Conservation (phyloP, 2,888 invertebrate species). For the Antheraea yamamai region DNA sequence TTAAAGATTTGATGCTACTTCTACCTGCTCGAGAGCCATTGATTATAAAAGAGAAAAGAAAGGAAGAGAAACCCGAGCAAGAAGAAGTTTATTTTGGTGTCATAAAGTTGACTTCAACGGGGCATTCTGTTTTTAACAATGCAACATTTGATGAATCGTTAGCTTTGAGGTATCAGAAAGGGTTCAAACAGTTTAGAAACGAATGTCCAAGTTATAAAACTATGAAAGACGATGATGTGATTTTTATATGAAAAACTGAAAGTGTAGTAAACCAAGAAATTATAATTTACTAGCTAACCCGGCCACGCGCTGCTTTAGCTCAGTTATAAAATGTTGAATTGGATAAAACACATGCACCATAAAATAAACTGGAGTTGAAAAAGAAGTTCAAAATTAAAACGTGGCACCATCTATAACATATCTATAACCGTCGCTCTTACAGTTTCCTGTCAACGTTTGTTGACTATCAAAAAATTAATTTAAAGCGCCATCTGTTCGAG, state of each 20-base stretch:
- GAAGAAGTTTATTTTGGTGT: constrained; percentile 68
- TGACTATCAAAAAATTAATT: too few relatives aligned
- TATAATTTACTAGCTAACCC: too few relatives aligned
- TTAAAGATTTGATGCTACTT: constrained; percentile 61
- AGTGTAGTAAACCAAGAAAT: background rate
- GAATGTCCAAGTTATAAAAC: constrained; percentile 48
- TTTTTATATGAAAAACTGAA: constrained; percentile 46
- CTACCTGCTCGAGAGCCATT: constrained; percentile 65
- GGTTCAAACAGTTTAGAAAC: constrained; percentile 52
- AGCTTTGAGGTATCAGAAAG: constrained; percentile 71
- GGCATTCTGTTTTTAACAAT: constrained; percentile 59
- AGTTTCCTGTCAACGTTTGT: too few relatives aligned
- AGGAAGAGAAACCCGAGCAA: constrained; percentile 39
- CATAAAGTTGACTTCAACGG: constrained; percentile 56
- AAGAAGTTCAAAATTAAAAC: too few relatives aligned
- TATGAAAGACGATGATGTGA: constrained; percentile 50
- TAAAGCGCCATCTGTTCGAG: too few relatives aligned
- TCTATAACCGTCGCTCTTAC: too few relatives aligned
- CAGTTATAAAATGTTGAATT: too few relatives aligned
- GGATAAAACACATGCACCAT: too few relatives aligned
- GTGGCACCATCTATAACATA: too few relatives aligned
- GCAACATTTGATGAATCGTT: constrained; percentile 60
- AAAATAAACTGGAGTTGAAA: too few relatives aligned
- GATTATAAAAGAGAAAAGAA: constrained; percentile 62
- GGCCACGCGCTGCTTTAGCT: too few relatives aligned